A percentile compares a stretch with the other conserved stretches of the same genome.
Conservation (phyloP, 1,140 invertebrate genomes). For the Lasioglossum albipes region DNA sequence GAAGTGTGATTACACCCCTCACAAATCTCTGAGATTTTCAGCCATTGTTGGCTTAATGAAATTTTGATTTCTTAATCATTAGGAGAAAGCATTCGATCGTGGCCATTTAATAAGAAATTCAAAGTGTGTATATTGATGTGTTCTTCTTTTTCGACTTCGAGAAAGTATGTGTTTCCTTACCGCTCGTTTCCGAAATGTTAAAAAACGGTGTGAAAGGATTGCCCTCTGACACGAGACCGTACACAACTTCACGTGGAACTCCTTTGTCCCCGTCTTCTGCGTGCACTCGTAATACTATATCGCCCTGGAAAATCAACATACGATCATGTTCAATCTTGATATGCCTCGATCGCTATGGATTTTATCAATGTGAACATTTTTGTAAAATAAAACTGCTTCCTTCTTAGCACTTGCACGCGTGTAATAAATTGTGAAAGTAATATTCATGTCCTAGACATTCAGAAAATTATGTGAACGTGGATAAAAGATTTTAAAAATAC, state of each 20-base stretch:
- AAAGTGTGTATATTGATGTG: too few relatives aligned
- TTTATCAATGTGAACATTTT: neutral
- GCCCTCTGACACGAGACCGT: conserved; percentile 89
- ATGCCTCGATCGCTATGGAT: too few relatives aligned
- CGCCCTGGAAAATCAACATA: conserved; percentile 79
- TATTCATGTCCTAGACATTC: too few relatives aligned
- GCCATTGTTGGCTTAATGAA: neutral
- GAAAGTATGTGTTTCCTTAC: conserved; percentile 76
- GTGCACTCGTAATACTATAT: conserved; percentile 85
- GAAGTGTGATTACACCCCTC: conserved; percentile 4
- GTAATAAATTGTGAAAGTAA: too few relatives aligned
- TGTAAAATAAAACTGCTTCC: too few relatives aligned
- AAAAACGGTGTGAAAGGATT: conserved; percentile 92
- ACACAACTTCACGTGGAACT: conserved; percentile 89
- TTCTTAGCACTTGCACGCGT: too few relatives aligned
- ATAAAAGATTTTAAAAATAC: too few relatives aligned
- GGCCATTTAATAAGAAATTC: too few relatives aligned
- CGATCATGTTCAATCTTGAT: neutral
- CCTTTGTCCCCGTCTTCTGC: conserved; percentile 95
- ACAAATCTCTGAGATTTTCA: neutral
- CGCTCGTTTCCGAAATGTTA: conserved; percentile 89
- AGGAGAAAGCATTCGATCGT: too few relatives aligned
- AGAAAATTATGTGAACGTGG: too few relatives aligned
- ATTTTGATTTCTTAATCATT: neutral
- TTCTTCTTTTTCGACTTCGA: too few relatives aligned